Evolutionary conservation across 2,113 vertebrate species (phyloP), one percentile per base, ranked within the genome.

Genomic region (Aplodontia rufa): DNA sequence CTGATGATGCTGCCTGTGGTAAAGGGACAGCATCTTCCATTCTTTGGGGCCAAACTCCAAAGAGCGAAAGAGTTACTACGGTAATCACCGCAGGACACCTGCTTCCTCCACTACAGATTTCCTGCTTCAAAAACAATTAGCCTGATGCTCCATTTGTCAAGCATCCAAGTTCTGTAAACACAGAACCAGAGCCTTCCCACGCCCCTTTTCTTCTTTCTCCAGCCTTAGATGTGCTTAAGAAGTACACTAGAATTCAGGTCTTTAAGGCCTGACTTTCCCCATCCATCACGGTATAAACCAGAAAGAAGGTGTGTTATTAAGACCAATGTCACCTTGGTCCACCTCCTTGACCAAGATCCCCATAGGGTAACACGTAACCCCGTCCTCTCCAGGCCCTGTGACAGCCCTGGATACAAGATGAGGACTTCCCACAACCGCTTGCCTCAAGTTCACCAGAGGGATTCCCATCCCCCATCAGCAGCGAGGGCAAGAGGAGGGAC

Each of bases 51-150:
- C 90, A 95, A 82, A 51, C 87, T 97, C 88, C 94, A 84, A 96
- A 89, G 71, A 98, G 93, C 94, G 88, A 78, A 92, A 89, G 81
- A 95, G 96, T 89, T 53, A 94, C 96, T 60, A 81, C 60, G 91
- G 96, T 91, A 98, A 98, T 98, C 98, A 96, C 72, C 78, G 53
- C 3, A 2, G 64, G 96, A 95, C 98, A 98, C 98, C 98, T 98
- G 98, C 98, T 98, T 98, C 98, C 98, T 98, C 97, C 94, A 95
- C 96, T 97, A 93, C 96, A 97, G 91, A 98, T 97, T 98, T 98
- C 98, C 98, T 98, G 98, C 97, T 97, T 97, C 94, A 94, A 98
- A 96, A 98, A 98, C 97, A 97, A 97, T 97, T 60, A 95, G 76
- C 91, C 53, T 37, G 90, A 88, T 66, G 93, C 76, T 45, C 94